Base-by-base conservation (phyloP, 2,797 vertebrate species). In the Sebastes nivosus region DNA sequence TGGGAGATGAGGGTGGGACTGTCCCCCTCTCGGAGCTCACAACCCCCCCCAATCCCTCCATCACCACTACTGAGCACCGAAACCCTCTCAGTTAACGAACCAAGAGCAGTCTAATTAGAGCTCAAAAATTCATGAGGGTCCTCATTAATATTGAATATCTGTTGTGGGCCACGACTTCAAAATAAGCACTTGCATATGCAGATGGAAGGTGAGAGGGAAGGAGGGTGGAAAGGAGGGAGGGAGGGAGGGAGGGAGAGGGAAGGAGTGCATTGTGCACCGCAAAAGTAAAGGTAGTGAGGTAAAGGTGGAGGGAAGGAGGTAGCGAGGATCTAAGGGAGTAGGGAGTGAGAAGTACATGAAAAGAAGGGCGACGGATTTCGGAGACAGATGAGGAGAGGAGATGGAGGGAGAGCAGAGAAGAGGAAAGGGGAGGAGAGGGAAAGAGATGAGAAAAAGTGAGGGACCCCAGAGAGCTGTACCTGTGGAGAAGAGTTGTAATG, bases 81-180 rank as follows among this genome's bases (percentile, higher is more conserved):
- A 89, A 86, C 80, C 83, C 86, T 92, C 96, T 96, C 96, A 95
- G 96, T 98, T 98, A 98, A 98, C 87, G 75, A 95, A 95, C 96
- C 96, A 96, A 97, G 96, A 97, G 97, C 94, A 95, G 84, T 97
- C 97, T 99, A 99, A 99, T 98, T 99, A 98, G 97, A 97, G 97
- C 97, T 98, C 96, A 98, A 97, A 98, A 98, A 97, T 98, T 97
- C 97, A 98, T 97, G 96, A 98, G 97, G 91, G 88, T 96, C 93
- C 97, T 97, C 97, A 98, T 99, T 98, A 99, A 99, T 99, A 99
- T 99, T 99, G 96, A 97, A 98, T 98, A 96, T 97, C 93, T 94
- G 97, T 97, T 97, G 96, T 96, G 96, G 84, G 96, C 96, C 95
- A 95, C 95, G 94, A 96, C 97, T 97, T 97, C 97, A 97, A 97